phyloP scores from a whole-genome alignment of 2,113 vertebrate species.

The Lepus europaeus region DNA sequence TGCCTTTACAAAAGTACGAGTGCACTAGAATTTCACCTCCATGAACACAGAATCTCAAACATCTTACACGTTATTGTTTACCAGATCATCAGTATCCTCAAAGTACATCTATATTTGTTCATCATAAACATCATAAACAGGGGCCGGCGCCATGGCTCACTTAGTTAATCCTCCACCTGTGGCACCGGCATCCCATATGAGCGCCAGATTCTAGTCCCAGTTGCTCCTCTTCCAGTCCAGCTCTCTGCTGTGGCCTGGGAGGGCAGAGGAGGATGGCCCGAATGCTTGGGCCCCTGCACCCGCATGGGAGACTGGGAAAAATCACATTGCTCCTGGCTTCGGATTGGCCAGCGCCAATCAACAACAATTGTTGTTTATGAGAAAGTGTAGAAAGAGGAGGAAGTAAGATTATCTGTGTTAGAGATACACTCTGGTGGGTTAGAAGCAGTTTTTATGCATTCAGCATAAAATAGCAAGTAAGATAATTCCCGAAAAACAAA shows the following conservation, averaged over 20 bases:
- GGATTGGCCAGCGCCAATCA: too few species aligned
- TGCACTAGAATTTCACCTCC: conserved; percentile 30
- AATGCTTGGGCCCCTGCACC: too few species aligned
- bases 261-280: too few species aligned
- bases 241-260: too few species aligned
- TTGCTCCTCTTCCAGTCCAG: too few species aligned
- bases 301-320: too few species aligned
- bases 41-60: conserved; percentile 34
- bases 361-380: background rate
- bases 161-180: too few species aligned
- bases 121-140: too few species aligned
- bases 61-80: background rate
- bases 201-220: too few species aligned
- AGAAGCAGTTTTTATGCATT: background rate
- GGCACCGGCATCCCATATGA: too few species aligned
- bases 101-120: background rate
- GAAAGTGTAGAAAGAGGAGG: conserved; percentile 2
- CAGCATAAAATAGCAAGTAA: background rate
- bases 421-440: background rate
- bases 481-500: conserved; percentile 10
- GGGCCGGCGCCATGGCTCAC: too few species aligned
- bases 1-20: background rate
- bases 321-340: too few species aligned
- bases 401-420: background rate
- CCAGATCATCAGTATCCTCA: conserved; percentile 41